Percentiles rank a stretch among this genome's conserved stretches.
Evolutionary conservation across 2,888 invertebrate species (phyloP).

Genomic region (Meganola albula): DNA sequence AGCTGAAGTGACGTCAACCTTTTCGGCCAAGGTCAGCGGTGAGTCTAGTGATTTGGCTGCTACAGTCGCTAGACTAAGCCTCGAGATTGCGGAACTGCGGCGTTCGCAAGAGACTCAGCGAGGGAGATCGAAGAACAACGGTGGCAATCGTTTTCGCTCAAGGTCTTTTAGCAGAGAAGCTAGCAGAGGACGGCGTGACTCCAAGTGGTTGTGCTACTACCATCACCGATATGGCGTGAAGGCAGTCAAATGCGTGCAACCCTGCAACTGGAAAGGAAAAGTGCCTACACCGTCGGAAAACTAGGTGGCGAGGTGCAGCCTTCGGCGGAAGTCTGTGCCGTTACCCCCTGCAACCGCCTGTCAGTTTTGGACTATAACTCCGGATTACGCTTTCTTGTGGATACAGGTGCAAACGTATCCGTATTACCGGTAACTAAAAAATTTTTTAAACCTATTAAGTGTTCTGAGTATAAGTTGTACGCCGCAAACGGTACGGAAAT

Average conservation of each 20-base stretch:
- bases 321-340: conserved; percentile 18
- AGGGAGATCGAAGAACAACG: too few species aligned
- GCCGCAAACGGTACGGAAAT: conserved; percentile 3
- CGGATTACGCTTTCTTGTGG: conserved; percentile 12
- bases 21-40: too few species aligned
- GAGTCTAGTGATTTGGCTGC: too few species aligned
- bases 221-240: conserved; percentile 4
- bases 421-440: conserved; percentile 1
- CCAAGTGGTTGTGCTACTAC: conserved; percentile 1
- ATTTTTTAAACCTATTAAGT: too few species aligned
- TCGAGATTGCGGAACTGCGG: background rate
- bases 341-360: conserved; percentile 11
- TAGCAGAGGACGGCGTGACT: background rate
- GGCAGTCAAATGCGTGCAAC: conserved; percentile 4
- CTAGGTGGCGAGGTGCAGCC: conserved; percentile 4
- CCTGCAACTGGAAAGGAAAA: conserved; percentile 2
- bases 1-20: too few species aligned
- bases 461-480: conserved; percentile 4
- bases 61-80: too few species aligned
- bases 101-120: background rate
- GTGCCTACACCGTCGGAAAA: conserved; percentile 1
- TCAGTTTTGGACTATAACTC: conserved; percentile 14
- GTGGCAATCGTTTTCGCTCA: too few species aligned
- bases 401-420: conserved; percentile 18
- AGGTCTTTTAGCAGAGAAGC: background rate